These are phyloP conservation scores for Rotaria magnacalcarata DNA, from an alignment of 2,888 invertebrate species.

Conservation along the genomic window DNA sequence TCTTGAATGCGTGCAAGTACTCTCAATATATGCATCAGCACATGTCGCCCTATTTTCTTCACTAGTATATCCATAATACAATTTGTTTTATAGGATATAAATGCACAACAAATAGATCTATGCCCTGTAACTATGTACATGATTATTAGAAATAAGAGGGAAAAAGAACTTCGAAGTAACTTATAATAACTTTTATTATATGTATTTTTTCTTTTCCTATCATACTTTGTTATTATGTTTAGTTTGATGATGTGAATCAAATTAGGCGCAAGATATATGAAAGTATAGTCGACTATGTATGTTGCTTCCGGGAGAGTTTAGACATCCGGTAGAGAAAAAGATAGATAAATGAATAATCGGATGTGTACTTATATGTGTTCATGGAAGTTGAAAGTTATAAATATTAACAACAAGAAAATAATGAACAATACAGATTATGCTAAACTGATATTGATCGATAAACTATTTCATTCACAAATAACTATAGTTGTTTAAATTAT, in stretches of 20 bases:
- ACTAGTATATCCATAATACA: neutral
- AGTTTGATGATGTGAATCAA: slow-evolving; percentile 15
- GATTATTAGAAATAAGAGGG: neutral
- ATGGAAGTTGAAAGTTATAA: neutral
- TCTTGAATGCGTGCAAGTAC: neutral
- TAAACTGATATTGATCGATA: neutral
- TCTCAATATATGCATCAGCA: neutral
- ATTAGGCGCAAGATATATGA: slow-evolving; percentile 13
- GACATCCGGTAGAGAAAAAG: slow-evolving; percentile 2
- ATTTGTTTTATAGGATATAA: neutral
- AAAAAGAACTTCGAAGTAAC: neutral
- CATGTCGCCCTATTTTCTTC: slow-evolving; percentile 4
- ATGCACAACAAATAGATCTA: neutral
- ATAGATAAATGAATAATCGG: slow-evolving; percentile 16
- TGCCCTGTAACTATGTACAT: neutral
- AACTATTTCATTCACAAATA: neutral
- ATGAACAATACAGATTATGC: neutral
- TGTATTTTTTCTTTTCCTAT: neutral
- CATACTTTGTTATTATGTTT: slow-evolving; percentile 10
- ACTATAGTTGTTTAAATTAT: too few species aligned
- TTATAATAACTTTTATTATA: neutral
- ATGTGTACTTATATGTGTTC: neutral
- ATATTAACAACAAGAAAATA: neutral
- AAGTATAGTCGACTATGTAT: neutral
- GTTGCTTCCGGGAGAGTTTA: slow-evolving; percentile 13